Evolutionary conservation across 2,113 vertebrate genomes (phyloP).

Genomic region (Bujurquina vittata): DNA sequence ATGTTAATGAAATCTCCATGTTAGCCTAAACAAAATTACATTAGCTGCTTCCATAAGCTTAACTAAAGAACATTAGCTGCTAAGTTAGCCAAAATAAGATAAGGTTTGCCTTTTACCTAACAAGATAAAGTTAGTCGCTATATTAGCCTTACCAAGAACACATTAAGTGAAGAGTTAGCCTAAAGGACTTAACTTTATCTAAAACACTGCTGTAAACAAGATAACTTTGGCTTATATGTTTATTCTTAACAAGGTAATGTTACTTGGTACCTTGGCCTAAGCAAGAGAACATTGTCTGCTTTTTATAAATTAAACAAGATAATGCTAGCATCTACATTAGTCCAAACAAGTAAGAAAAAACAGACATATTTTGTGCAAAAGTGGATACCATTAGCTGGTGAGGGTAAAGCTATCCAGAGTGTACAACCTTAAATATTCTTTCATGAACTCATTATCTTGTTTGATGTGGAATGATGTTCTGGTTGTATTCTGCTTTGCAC

Average conservation of each 20-base stretch:
- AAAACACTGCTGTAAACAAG: no score
- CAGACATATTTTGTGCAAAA: no score
- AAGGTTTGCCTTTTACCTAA: no score
- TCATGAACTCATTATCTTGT: background rate
- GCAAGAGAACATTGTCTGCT: background rate
- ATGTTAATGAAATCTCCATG: no score
- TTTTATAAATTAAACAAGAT: background rate
- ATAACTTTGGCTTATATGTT: background rate
- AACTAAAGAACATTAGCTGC: no score
- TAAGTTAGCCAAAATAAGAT: no score
- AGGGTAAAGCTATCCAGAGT: background rate
- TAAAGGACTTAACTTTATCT: no score
- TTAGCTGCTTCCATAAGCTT: no score
- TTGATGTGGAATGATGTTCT: background rate
- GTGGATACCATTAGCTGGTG: background rate
- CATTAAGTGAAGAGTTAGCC: no score
- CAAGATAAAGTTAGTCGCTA: no score
- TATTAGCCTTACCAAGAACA: no score
- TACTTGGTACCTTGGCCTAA: background rate
- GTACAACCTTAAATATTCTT: background rate
- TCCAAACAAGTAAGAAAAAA: background rate
- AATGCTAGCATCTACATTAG: background rate
- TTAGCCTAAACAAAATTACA: no score
- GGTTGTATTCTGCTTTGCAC: background rate
- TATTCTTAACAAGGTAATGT: background rate